Percentiles rank a stretch among this genome's conserved stretches.
phyloP scores from a whole-genome alignment of 2,113 vertebrate species.

The Caloenas nicobarica region DNA sequence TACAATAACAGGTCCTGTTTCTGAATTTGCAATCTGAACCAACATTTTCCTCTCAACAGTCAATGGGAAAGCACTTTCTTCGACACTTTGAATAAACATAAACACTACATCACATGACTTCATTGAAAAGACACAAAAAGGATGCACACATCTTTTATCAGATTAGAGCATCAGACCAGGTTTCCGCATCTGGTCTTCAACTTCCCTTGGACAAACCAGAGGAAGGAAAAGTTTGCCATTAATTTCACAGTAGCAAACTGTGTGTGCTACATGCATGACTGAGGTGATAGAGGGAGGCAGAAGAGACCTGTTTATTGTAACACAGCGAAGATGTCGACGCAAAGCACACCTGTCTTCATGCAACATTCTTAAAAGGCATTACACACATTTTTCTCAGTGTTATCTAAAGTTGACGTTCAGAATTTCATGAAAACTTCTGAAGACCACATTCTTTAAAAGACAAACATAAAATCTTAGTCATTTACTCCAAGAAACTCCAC shows the following conservation, averaged over 20 bases:
- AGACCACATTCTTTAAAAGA: background rate
- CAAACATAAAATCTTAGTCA: background rate
- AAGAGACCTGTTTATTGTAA: background rate
- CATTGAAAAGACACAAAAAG: background rate
- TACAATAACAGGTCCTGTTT: background rate
- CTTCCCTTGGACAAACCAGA: background rate
- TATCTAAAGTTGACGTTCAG: background rate
- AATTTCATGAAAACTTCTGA: background rate
- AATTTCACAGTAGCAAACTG: background rate
- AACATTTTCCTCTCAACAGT: background rate
- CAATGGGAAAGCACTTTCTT: background rate
- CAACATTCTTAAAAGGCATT: background rate
- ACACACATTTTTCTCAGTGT: background rate
- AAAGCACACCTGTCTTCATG: background rate
- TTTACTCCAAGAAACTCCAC: background rate
- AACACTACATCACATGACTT: background rate
- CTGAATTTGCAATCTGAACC: background rate
- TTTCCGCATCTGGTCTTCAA: background rate
- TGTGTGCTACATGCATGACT: background rate
- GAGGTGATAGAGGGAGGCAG: background rate
- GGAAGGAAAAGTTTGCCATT: background rate
- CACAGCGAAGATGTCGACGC: background rate
- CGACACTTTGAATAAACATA: background rate
- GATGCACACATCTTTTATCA: background rate
- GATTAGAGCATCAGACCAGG: background rate